These are phyloP conservation scores for Cacatua alba DNA, from an alignment of 2,113 vertebrate genomes.

Conservation along the genomic window DNA sequence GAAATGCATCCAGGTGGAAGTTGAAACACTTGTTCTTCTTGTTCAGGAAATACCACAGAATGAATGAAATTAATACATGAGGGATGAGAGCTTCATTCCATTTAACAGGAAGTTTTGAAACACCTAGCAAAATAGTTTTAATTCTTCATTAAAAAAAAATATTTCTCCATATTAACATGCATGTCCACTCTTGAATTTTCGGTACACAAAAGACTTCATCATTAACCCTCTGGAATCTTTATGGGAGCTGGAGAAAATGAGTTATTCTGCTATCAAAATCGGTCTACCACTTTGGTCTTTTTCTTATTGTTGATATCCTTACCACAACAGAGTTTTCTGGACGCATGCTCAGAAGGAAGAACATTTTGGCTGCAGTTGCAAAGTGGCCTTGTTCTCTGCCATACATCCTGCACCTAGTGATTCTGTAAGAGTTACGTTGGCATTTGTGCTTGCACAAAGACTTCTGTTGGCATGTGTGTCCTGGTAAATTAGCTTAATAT, in stretches of 20 bases:
- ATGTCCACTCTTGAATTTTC: background rate
- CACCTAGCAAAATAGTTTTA: background rate
- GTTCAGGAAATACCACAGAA: conserved; percentile 35
- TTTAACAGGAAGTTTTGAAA: background rate
- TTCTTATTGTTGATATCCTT: background rate
- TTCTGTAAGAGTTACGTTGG: background rate
- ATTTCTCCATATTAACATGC: background rate
- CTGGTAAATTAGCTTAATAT: background rate
- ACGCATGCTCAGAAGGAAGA: background rate
- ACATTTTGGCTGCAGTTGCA: background rate
- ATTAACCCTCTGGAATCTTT: background rate
- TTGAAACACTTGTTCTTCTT: conserved; percentile 6
- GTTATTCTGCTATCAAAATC: background rate
- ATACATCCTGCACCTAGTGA: background rate
- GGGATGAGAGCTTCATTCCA: background rate
- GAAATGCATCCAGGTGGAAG: conserved; percentile 55
- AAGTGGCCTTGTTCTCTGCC: background rate
- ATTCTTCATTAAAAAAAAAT: background rate
- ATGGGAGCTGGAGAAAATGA: background rate
- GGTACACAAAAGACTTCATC: background rate
- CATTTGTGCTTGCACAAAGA: background rate
- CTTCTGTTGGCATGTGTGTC: background rate
- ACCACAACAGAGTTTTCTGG: background rate
- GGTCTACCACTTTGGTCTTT: background rate
- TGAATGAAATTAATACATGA: background rate